These are phyloP conservation scores for Albula goreensis DNA, from an alignment of 2,113 vertebrate species.

Conservation along the genomic window DNA sequence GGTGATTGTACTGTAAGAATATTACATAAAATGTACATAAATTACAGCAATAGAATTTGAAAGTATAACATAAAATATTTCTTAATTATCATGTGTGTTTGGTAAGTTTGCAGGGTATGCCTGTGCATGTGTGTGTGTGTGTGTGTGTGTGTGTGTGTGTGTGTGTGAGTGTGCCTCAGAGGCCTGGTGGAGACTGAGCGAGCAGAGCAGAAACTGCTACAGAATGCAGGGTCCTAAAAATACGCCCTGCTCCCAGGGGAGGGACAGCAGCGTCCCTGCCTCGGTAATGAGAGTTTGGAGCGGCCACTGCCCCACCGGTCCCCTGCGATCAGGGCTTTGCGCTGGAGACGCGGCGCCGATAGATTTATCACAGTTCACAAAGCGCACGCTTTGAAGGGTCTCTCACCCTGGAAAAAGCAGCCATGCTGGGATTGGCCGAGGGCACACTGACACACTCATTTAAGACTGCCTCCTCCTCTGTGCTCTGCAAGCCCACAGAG, in stretches of 20 bases:
- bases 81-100: not conserved
- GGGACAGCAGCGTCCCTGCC: slow-evolving; percentile 57
- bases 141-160: slow-evolving; percentile 18
- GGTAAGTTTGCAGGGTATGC: not conserved
- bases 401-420: slow-evolving; percentile 52
- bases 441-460: slow-evolving; percentile 51
- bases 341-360: slow-evolving; percentile 58
- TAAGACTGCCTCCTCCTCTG: slow-evolving; percentile 37
- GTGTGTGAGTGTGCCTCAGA: slow-evolving; percentile 25
- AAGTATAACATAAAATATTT: not conserved
- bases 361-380: slow-evolving; percentile 74
- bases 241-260: slow-evolving; percentile 68
- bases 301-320: slow-evolving; percentile 61
- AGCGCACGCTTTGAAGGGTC: slow-evolving; percentile 61
- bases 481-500: slow-evolving; percentile 48
- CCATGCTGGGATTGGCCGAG: slow-evolving; percentile 46
- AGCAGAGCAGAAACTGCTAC: slow-evolving; percentile 62
- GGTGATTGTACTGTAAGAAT: not conserved
- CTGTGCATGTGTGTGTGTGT: not conserved
- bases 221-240: slow-evolving; percentile 68
- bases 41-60: not conserved
- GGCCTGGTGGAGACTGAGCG: slow-evolving; percentile 38
- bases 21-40: not conserved
- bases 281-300: slow-evolving; percentile 73
- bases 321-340: slow-evolving; percentile 60